These are phyloP conservation scores for Drosophila mayaguana DNA, from an alignment of 2,888 invertebrate species.

Conservation along the genomic window DNA sequence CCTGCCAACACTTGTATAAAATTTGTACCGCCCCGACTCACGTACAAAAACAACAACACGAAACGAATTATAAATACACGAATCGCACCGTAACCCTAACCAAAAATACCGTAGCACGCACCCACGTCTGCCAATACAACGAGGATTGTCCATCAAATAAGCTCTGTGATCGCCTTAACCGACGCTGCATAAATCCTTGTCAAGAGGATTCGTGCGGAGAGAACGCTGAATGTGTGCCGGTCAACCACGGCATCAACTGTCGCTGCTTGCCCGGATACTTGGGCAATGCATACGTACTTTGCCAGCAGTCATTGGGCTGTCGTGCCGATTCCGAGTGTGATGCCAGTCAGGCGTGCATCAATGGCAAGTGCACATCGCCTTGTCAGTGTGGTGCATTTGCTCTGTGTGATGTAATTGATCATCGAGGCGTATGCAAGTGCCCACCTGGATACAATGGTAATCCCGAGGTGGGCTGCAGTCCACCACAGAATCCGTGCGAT, in stretches of 20 bases:
- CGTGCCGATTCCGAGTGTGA: conserved; percentile 90
- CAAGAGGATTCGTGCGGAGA: conserved; percentile 92
- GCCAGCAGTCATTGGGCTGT: conserved; percentile 89
- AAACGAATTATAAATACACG: conserved; percentile 67
- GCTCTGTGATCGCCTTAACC: conserved; percentile 93
- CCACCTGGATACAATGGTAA: conserved; percentile 92
- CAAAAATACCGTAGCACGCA: conserved; percentile 59
- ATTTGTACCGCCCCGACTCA: conserved; percentile 54
- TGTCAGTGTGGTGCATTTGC: conserved; percentile 92
- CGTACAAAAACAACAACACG: conserved; percentile 49
- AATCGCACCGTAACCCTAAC: conserved; percentile 55
- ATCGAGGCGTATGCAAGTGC: conserved; percentile 93
- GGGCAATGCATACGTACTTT: conserved; percentile 92
- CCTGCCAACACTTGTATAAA: conserved; percentile 72
- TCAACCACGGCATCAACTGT: conserved; percentile 91
- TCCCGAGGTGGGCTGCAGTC: conserved; percentile 89
- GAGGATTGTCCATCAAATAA: conserved; percentile 95
- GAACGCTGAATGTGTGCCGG: conserved; percentile 91
- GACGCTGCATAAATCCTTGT: conserved; percentile 93
- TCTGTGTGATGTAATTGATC: conserved; percentile 92
- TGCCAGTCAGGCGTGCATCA: conserved; percentile 91
- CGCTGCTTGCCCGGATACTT: conserved; percentile 90
- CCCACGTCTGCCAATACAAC: conserved; percentile 92
- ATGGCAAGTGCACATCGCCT: conserved; percentile 91
- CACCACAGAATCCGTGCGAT: conserved; percentile 91